A percentile compares a stretch with the other conserved stretches of the same genome.
Evolutionary conservation across 2,888 invertebrate species (phyloP).

Genomic region (Polymixis flavicincta): DNA sequence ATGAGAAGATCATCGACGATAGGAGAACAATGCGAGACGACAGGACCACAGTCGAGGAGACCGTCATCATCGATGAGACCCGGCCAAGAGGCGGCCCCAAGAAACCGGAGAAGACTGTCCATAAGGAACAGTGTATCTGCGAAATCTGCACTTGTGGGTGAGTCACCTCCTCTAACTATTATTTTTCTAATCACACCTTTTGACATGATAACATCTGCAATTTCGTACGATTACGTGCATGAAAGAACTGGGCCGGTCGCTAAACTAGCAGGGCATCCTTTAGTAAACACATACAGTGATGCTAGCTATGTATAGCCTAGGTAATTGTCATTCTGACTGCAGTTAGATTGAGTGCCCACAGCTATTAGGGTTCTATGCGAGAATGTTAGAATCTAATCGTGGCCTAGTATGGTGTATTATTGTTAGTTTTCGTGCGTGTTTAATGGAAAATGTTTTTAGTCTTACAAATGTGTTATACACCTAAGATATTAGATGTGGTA

Average conservation of each 20-base stretch:
- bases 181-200: conserved; percentile 44
- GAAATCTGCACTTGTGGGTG: conserved; percentile 98
- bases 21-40: conserved; percentile 88
- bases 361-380: conserved; percentile 21
- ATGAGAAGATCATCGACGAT: conserved; percentile 85
- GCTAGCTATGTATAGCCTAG: conserved; percentile 13
- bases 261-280: conserved; percentile 67
- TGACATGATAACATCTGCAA: conserved; percentile 49
- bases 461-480: neutral
- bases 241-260: conserved; percentile 36
- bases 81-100: conserved; percentile 85
- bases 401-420: conserved; percentile 3
- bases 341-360: conserved; percentile 39
- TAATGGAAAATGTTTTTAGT: conserved; percentile 2
- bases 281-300: conserved; percentile 47
- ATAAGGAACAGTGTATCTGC: conserved; percentile 96
- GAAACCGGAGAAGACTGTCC: conserved; percentile 83
- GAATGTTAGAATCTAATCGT: conserved; percentile 16
- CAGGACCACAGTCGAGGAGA: conserved; percentile 81
- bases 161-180: conserved; percentile 80
- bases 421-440: neutral
- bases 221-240: conserved; percentile 10
- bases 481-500: neutral
- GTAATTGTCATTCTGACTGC: conserved; percentile 45
- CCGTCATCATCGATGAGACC: conserved; percentile 83